A percentile compares a stretch with the other conserved stretches of the same genome.
Conservation (phyloP, 1,140 invertebrate species). For the Ooceraea biroi region DNA sequence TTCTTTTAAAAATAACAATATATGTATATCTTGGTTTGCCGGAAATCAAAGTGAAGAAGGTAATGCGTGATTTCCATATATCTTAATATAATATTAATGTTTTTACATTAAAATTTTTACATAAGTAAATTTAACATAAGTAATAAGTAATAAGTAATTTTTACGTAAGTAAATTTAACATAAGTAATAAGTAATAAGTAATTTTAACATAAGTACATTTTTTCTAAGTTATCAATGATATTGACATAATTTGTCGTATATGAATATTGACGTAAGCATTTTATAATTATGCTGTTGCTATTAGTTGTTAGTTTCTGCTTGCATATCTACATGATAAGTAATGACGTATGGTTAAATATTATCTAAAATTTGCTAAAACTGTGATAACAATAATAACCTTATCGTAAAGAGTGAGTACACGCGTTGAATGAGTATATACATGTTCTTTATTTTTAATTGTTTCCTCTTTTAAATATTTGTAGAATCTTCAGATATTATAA, state of each 20-base stretch:
- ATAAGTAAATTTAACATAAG: no score
- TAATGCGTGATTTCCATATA: not conserved
- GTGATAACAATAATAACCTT: not conserved
- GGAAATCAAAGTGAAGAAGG: conserved; percentile 16
- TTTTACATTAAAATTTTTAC: no score
- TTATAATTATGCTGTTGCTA: not conserved
- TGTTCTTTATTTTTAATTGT: not conserved
- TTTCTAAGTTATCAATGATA: conserved; percentile 18
- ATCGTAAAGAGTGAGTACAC: not conserved
- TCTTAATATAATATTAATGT: not conserved
- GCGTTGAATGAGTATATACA: not conserved
- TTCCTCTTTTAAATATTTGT: no score
- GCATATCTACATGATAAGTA: not conserved
- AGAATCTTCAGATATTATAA: no score
- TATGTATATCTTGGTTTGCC: conserved; percentile 46
- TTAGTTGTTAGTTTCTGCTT: conserved; percentile 2
- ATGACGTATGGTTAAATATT: conserved; percentile 11
- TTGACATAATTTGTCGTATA: conserved; percentile 10
- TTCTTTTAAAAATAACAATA: conserved; percentile 42
- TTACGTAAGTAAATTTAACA: no score
- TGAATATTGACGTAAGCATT: not conserved
- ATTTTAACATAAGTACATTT: conserved; percentile 3
- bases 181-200: no score
- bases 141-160: no score
- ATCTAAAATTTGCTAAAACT: not conserved